Evolutionary conservation across 1,140 invertebrate species (phyloP), one percentile per base, ranked within the genome.

Genomic region (Stratiolaelaps scimitus): DNA sequence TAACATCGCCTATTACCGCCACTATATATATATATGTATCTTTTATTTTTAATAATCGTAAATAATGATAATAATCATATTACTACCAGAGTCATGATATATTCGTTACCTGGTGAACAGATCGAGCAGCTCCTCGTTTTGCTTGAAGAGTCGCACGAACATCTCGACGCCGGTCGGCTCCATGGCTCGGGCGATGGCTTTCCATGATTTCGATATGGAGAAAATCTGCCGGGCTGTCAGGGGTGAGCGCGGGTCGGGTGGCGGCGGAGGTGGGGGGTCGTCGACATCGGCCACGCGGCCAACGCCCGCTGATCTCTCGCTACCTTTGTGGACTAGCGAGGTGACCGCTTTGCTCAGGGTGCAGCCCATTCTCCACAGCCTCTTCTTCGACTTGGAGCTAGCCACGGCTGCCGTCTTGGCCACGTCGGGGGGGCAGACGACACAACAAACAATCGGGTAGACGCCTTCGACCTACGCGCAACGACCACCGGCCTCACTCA

Each of bases 61-160:
- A n/a, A n/a, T n/a, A n/a, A n/a, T n/a, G n/a, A n/a, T n/a, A n/a
- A n/a, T n/a, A n/a, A n/a, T n/a, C n/a, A n/a, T n/a, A n/a, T n/a
- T n/a, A n/a, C n/a, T n/a, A n/a, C n/a, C n/a, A n/a, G n/a, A n/a
- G n/a, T n/a, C n/a, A n/a, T n/a, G n/a, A n/a, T n/a, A n/a, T n/a
- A n/a, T 60, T 2, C 1, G 26, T 60, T 60, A 66, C 75, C 88
- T 88, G 60, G 83, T 72, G 74, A 92, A 92, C 75, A 92, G 81
- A 28, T 81, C 78, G 20, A 89, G 77, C 5, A 92, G 77, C 65
- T 92, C 88, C 65, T 80, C 76, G 71, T 92, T 86, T 68, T 89
- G 85, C 74, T 93, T 88, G 75, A 93, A 93, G 69, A 93, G 78
- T 75, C 89, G 92, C 80, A 90, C 80, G 76, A 92, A 90, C 88